Conservation (phyloP, 2,113 vertebrate genomes). For the Rhabdomys dilectus region DNA sequence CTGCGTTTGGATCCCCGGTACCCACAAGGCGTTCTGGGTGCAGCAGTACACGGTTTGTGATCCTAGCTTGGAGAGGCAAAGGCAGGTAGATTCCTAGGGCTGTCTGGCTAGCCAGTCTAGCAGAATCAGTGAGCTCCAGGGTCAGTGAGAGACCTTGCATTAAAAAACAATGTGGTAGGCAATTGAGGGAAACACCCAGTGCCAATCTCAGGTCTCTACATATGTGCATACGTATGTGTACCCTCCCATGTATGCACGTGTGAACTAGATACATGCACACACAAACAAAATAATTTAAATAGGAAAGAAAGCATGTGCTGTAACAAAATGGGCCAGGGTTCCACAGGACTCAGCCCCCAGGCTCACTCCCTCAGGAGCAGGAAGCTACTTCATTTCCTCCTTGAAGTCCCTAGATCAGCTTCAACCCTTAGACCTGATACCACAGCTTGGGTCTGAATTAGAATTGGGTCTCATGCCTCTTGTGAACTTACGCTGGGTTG, state of each 20-base stretch:
- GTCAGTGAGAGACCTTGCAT: background rate
- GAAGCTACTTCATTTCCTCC: background rate
- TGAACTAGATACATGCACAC: background rate
- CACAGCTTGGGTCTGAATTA: background rate
- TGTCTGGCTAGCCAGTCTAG: background rate
- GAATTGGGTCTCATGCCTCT: background rate
- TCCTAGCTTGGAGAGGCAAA: background rate
- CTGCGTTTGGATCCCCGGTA: background rate
- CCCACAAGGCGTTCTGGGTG: background rate
- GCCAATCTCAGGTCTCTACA: background rate
- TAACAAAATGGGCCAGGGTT: background rate
- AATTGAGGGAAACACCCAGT: background rate
- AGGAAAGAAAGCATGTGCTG: background rate
- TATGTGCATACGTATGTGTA: too few species aligned
- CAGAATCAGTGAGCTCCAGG: background rate
- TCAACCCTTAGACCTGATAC: background rate
- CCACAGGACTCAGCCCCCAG: background rate
- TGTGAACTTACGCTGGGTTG: background rate
- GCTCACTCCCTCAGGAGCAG: background rate
- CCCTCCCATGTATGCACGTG: too few species aligned
- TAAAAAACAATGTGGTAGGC: background rate
- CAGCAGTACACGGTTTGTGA: background rate
- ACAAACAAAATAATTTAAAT: background rate
- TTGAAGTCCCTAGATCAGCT: background rate
- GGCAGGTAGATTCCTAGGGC: background rate